Conservation (phyloP, 1,140 invertebrate species). For the Drosophila neocordata region DNA sequence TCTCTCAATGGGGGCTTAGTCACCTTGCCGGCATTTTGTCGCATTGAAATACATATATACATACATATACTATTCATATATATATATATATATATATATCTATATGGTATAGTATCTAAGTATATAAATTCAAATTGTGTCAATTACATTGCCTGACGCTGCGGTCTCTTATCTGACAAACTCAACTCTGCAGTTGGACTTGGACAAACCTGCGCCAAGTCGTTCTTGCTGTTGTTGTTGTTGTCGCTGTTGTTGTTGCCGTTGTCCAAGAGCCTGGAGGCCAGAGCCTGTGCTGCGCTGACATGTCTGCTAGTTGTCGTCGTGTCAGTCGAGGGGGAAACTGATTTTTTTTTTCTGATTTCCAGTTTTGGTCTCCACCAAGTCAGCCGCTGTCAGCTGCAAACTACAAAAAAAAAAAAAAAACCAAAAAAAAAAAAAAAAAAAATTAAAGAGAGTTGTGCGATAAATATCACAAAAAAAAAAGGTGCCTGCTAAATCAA, state of each 20-base stretch:
- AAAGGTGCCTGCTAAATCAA: background rate
- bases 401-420: background rate
- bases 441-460: conserved; percentile 2
- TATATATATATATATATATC: conserved; percentile 3
- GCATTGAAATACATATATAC: conserved; percentile 37
- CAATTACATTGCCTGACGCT: conserved; percentile 68
- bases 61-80: background rate
- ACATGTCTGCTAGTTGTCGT: conserved; percentile 34
- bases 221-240: conserved; percentile 26
- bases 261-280: conserved; percentile 17
- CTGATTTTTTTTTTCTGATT: background rate
- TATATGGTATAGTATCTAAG: conserved; percentile 23
- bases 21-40: conserved; percentile 64
- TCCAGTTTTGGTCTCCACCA: conserved; percentile 7
- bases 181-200: conserved; percentile 40
- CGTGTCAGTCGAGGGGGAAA: conserved; percentile 38
- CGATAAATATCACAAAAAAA: conserved; percentile 5
- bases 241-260: background rate
- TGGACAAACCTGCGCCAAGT: conserved; percentile 53
- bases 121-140: conserved; percentile 80
- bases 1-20: conserved; percentile 53
- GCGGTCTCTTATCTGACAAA: conserved; percentile 54
- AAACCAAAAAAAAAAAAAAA: background rate
- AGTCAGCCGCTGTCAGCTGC: conserved; percentile 8
- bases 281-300: conserved; percentile 36